A percentile compares a stretch with the other conserved stretches of the same genome.
phyloP scores from a whole-genome alignment of 2,113 vertebrate genomes.

The cattle (Bos taurus) region DNA sequence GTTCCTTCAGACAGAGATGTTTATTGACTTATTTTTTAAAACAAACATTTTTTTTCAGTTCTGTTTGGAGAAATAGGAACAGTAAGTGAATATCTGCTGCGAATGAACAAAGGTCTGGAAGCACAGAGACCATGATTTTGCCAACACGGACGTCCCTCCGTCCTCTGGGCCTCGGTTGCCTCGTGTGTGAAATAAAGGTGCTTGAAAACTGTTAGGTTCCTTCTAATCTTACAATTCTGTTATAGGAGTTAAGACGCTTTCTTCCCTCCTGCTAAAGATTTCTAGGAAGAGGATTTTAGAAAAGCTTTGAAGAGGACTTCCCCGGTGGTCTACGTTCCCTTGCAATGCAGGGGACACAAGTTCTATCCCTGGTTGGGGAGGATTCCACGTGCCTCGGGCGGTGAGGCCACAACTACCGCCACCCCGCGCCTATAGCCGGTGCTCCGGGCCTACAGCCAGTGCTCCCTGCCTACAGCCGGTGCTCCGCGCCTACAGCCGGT shows the following conservation, averaged over 20 bases:
- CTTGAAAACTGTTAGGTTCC: not conserved
- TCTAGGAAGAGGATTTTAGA: not conserved
- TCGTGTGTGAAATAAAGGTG: not conserved
- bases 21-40: not conserved
- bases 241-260: not conserved
- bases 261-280: not conserved
- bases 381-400: not conserved
- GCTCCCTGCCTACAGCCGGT: too few relatives aligned
- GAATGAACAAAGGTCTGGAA: not conserved
- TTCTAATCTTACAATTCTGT: not conserved
- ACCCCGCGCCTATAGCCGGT: accelerated
- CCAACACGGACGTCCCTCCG: not conserved
- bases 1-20: not conserved
- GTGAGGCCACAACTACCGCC: accelerated
- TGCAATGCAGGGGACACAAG: not conserved
- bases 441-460: accelerated
- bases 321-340: not conserved
- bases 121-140: not conserved
- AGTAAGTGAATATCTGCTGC: not conserved
- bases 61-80: not conserved
- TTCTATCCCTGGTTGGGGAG: not conserved
- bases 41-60: not conserved
- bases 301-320: not conserved
- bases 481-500: accelerated
- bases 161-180: not conserved